Evolutionary conservation across 2,113 vertebrate species (phyloP), one percentile per base, ranked within the genome.

Genomic region (Thunnus maccoyii): DNA sequence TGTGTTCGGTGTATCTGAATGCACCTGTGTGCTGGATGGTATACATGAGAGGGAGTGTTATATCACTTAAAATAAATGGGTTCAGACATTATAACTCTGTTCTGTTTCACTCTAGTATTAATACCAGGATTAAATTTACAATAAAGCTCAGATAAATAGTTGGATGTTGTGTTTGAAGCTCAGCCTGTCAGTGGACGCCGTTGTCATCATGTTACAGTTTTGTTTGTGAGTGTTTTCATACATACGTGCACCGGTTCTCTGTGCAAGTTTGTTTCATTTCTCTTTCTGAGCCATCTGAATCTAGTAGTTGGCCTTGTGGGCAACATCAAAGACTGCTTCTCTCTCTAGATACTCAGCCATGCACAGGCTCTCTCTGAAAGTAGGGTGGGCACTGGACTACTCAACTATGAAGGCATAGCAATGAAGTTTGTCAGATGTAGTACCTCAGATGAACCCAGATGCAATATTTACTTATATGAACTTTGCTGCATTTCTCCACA

Each of bases 231-330:
- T 11, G 0, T 44, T 32, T 41, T 58, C 18, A 1, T 41, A 55
- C 1, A 25, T 57, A 36, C 41, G 46, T 44, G 30, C n/a, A 22
- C 2, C 25, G 9, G 3, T 48, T 86, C 27, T 69, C 50, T 17
- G 8, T 27, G 1, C 8, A 17, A 7, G 30, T 46, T 14, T 20
- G 7, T 87, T 88, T 86, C 66, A 6, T 78, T 83, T 76, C 72
- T 74, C 60, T 61, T 30, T 87, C n/a, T 25, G 10, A 16, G 18
- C 15, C 14, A 20, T 20, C 51, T 73, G 44, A 63, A 25, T 4
- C 3, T 8, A 17, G 5, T 32, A 60, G 36, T 15, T n/a, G 14
- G 14, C 16, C 7, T 6, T 30, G n/a, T 62, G 71, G 22, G 30
- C 22, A 27, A 32, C 56, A 27, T 64, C 41, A 69, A 15, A 73